A percentile compares a stretch with the other conserved stretches of the same genome.
Evolutionary conservation across 2,113 vertebrate species (phyloP).

Genomic region (Toxostoma redivivum): DNA sequence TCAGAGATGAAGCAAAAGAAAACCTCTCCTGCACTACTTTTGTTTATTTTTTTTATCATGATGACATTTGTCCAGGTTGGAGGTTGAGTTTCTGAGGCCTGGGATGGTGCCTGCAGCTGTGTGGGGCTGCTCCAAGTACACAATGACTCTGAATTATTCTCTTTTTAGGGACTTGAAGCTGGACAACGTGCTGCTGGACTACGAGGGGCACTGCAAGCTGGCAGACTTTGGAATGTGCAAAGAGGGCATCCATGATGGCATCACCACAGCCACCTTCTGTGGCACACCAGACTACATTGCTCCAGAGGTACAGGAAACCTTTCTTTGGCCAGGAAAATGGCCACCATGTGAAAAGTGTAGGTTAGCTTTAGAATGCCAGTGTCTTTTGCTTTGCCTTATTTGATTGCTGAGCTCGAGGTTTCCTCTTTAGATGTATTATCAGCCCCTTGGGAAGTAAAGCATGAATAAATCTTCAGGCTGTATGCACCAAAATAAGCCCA

Average conservation of each 20-base stretch:
- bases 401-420: not conserved
- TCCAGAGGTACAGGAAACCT: slow-evolving; percentile 85
- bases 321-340: not conserved
- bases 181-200: slow-evolving; percentile 94
- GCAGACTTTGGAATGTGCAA: slow-evolving; percentile 99
- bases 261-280: slow-evolving; percentile 91
- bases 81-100: not conserved
- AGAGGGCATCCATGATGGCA: slow-evolving; percentile 87
- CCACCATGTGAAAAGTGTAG: not conserved
- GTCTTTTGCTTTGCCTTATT: not conserved
- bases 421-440: not conserved
- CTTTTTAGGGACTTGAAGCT: slow-evolving; percentile 90
- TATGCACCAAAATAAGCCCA: not conserved
- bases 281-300: slow-evolving; percentile 98
- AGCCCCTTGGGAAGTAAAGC: not conserved
- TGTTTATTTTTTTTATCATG: not conserved
- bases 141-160: not conserved
- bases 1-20: not conserved
- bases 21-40: not conserved
- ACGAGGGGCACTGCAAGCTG: slow-evolving; percentile 96
- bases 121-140: not conserved
- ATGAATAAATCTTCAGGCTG: not conserved
- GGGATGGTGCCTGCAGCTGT: not conserved
- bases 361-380: not conserved
- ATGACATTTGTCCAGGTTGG: not conserved